A percentile compares a stretch with the other conserved stretches of the same genome.
phyloP scores from a whole-genome alignment of 2,797 vertebrate species.

The Gambusia yucatana region DNA sequence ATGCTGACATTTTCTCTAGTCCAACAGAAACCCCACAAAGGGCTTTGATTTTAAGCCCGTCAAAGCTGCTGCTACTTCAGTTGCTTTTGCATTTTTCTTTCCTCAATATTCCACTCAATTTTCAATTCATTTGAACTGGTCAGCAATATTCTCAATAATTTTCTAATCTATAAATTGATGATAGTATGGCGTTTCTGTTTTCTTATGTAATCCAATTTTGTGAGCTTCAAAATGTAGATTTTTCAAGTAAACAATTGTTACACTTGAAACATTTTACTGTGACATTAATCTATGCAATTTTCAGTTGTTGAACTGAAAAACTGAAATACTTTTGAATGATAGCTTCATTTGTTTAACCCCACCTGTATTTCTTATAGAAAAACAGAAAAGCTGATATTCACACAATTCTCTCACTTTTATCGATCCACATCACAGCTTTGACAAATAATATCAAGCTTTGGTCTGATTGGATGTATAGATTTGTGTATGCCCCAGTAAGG shows the following conservation, averaged over 20 bases:
- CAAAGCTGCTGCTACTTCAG: background rate
- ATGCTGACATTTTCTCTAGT: background rate
- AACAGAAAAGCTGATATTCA: conserved; percentile 53
- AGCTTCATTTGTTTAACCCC: background rate
- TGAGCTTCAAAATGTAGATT: background rate
- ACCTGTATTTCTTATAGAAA: background rate
- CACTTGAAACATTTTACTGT: background rate
- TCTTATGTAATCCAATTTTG: background rate
- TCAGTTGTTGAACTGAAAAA: background rate
- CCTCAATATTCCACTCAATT: background rate
- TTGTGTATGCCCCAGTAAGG: conserved; percentile 67
- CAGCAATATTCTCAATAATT: background rate
- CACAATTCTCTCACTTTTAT: conserved; percentile 52
- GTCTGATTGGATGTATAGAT: conserved; percentile 74
- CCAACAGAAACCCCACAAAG: background rate
- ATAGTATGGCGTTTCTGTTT: background rate
- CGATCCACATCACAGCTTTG: conserved; percentile 61
- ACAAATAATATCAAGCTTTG: conserved; percentile 61
- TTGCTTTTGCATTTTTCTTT: background rate
- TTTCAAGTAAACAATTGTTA: background rate
- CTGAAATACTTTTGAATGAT: background rate
- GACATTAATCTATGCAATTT: background rate
- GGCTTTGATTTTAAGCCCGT: background rate
- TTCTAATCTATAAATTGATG: background rate
- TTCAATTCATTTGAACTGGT: background rate